These are phyloP conservation scores for Diabrotica undecimpunctata DNA, from an alignment of 1,140 invertebrate species.

Conservation along the genomic window DNA sequence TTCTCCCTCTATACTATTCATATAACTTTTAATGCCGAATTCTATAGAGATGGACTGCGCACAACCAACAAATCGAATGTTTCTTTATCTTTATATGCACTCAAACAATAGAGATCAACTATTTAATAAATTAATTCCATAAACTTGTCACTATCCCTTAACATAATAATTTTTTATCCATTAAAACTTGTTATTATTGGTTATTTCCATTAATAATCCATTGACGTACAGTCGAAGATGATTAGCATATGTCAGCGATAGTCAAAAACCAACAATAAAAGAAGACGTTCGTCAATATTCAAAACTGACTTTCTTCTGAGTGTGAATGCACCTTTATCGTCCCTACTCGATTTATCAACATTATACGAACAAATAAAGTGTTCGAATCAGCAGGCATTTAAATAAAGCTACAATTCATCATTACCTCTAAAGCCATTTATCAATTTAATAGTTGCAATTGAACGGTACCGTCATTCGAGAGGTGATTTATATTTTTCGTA, in stretches of 20 bases:
- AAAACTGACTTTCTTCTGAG: not conserved
- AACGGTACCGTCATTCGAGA: not conserved
- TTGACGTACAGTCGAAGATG: not conserved
- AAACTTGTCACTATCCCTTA: too few relatives aligned
- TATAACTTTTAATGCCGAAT: too few relatives aligned
- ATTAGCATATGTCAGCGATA: not conserved
- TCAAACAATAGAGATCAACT: too few relatives aligned
- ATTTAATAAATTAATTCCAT: too few relatives aligned
- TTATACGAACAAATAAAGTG: conserved; percentile 9
- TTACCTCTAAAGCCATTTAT: conserved; percentile 6
- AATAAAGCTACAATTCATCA: conserved; percentile 10
- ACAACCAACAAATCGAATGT: too few relatives aligned
- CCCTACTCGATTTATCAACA: conserved; percentile 4
- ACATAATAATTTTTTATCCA: too few relatives aligned
- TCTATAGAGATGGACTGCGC: too few relatives aligned
- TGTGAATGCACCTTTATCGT: conserved; percentile 3
- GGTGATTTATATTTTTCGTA: conserved; percentile 1
- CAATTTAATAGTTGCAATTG: conserved; percentile 9
- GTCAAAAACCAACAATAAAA: not conserved
- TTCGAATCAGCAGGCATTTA: conserved; percentile 3
- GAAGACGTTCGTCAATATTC: not conserved
- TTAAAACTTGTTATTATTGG: too few relatives aligned
- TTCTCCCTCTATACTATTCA: too few relatives aligned
- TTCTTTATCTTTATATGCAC: too few relatives aligned
- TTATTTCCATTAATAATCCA: too few relatives aligned